Evolutionary conservation across 2,888 invertebrate species (phyloP).

Genomic region (Orthosia gracilis): DNA sequence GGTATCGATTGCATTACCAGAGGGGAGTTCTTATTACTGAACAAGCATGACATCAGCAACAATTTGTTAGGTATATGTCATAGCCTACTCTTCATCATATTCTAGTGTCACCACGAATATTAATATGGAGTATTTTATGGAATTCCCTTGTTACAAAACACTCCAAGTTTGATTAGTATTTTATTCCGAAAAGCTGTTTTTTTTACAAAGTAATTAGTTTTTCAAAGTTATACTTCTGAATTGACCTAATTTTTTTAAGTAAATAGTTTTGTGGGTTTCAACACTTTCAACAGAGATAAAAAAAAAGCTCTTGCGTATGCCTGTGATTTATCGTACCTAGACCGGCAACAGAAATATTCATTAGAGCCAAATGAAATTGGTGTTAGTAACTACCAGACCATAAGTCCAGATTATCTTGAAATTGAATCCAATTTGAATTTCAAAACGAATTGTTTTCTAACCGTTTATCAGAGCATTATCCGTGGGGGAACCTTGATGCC

Average conservation of each 20-base stretch:
- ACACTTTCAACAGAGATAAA: neutral
- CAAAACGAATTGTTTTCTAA: conserved; percentile 72
- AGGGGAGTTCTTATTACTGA: conserved; percentile 80
- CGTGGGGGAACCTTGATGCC: conserved; percentile 58
- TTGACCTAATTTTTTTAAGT: neutral
- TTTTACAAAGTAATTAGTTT: conserved; percentile 14
- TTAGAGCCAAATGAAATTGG: conserved; percentile 7
- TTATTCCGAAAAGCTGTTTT: conserved; percentile 29
- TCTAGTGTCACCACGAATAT: conserved; percentile 42
- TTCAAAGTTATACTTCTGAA: neutral
- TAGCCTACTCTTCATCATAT: conserved; percentile 29
- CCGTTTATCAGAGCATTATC: conserved; percentile 69
- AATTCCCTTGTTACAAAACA: conserved; percentile 18
- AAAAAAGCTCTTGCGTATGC: neutral
- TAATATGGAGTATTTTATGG: conserved; percentile 34
- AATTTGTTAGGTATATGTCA: conserved; percentile 60
- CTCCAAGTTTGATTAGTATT: conserved; percentile 8
- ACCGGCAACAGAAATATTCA: neutral
- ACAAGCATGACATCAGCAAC: conserved; percentile 82
- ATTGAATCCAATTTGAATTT: conserved; percentile 72
- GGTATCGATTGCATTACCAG: conserved; percentile 81
- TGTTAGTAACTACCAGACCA: conserved; percentile 52
- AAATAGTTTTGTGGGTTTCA: neutral
- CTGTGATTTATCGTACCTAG: neutral
- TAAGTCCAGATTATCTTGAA: conserved; percentile 66